Percentiles rank a stretch among this genome's conserved stretches.
Evolutionary conservation across 2,888 invertebrate genomes (phyloP).

Genomic region (Cheilosia pagana): DNA sequence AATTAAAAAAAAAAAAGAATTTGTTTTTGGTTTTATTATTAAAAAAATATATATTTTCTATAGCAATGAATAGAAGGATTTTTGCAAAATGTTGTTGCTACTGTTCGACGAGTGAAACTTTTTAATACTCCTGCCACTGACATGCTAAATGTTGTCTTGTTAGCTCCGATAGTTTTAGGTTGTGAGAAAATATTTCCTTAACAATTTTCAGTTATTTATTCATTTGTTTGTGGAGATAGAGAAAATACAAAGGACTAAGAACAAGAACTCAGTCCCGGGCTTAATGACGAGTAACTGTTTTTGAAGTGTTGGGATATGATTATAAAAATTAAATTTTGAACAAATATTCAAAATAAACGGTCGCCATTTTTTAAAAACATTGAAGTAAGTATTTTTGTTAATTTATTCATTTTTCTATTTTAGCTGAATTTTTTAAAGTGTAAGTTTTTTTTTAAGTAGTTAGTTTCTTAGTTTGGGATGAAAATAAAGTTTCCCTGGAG

Average conservation of each 20-base stretch:
- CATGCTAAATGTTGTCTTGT: conserved; percentile 51
- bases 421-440: background rate
- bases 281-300: background rate
- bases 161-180: conserved; percentile 18
- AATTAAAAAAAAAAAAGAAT: background rate
- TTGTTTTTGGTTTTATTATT: background rate
- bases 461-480: background rate
- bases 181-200: background rate
- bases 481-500: background rate
- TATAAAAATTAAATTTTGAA: background rate
- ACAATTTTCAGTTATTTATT: background rate
- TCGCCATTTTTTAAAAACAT: conserved; percentile 39
- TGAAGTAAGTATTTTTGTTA: conserved; percentile 30
- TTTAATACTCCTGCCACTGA: conserved; percentile 36
- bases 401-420: background rate
- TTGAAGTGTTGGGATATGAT: background rate
- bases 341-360: conserved; percentile 30
- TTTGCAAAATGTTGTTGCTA: conserved; percentile 23
- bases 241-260: background rate
- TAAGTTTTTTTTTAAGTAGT: background rate
- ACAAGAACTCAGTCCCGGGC: background rate
- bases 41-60: conserved; percentile 19
- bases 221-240: background rate
- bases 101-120: conserved; percentile 18
- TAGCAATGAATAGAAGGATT: conserved; percentile 44